Base-by-base conservation (phyloP, 2,797 vertebrate species). In the Crenichthys baileyi region DNA sequence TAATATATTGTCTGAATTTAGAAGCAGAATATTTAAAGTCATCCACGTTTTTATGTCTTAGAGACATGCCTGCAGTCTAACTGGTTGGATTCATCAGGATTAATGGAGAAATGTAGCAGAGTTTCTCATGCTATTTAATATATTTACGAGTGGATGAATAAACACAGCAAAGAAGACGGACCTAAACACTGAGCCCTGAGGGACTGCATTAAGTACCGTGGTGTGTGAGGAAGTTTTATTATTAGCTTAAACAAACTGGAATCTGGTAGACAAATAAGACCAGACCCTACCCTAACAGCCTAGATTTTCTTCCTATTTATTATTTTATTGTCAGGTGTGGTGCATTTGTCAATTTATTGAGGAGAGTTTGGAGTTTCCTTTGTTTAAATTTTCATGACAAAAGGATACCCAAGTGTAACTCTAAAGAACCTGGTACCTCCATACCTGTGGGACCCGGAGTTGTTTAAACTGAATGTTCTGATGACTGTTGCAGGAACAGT, bases 401-500 rank as follows among this genome's bases (percentile, higher is more conserved):
- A 36, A 36, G 36, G 36, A 36, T 36, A 36, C 36, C 36, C 4
- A 3, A 29, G 8, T 56, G 55, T 4, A 55, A 9, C 24, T 26
- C 55, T 11, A 55, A 0, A 22, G 51, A 22, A 22, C n/a, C 56
- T 26, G 55, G 55, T n/a, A 0, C 56, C 73, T 16, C 71, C 81
- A 15, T 67, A 72, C 50, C 0, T 50, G 29, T 72, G 65, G 46
- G 65, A 55, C 36, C 1, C 6, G 11, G 48, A 71, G 41, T 3
- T 4, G 24, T 0, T 75, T 3, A 26, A 53, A 76, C 77, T 53
- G 61, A 81, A 24, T 11, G 26, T 44, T 58, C 2, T 26, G 48
- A 75, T 61, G 56, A 22, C n/a, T 22, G 31, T 12, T 26, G 7
- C 1, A 50, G 58, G 71, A 79, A 88, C 48, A n/a, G 74, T 75